phyloP scores from a whole-genome alignment of 2,888 invertebrate species.

The Ophioninae sp. region DNA sequence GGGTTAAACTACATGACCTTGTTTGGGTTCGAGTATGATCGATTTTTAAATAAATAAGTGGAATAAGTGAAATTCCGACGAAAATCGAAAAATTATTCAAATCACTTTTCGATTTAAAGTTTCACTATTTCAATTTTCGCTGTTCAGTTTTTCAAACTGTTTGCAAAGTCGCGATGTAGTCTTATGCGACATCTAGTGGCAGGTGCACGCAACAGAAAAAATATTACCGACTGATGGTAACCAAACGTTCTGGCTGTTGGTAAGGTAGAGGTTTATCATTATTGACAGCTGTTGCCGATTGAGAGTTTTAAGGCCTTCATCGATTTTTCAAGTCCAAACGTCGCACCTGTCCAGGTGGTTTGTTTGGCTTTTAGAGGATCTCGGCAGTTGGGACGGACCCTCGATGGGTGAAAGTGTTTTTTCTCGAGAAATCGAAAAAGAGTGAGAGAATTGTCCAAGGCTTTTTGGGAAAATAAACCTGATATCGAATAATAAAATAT shows the following conservation, averaged over 20 bases:
- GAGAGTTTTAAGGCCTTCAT: not conserved
- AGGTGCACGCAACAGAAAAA: not conserved
- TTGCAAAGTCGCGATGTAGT: not conserved
- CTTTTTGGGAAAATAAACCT: not conserved
- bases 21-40: too few species aligned
- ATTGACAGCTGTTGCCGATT: not conserved
- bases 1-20: too few species aligned
- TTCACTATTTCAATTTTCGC: too few species aligned
- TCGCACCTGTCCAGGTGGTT: constrained; percentile 39
- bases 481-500: not conserved
- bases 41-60: too few species aligned
- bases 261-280: not conserved
- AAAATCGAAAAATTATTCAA: too few species aligned
- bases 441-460: not conserved
- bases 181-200: not conserved
- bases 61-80: too few species aligned
- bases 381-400: constrained; percentile 11
- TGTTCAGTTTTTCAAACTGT: too few species aligned
- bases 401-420: not conserved
- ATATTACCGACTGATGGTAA: not conserved
- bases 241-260: not conserved
- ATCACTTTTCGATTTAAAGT: too few species aligned
- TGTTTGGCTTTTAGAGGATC: constrained; percentile 39
- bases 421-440: not conserved
- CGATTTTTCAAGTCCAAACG: constrained; percentile 29